These are phyloP conservation scores for Hypomecis atomaria DNA, from an alignment of 2,888 invertebrate genomes.

Conservation along the genomic window DNA sequence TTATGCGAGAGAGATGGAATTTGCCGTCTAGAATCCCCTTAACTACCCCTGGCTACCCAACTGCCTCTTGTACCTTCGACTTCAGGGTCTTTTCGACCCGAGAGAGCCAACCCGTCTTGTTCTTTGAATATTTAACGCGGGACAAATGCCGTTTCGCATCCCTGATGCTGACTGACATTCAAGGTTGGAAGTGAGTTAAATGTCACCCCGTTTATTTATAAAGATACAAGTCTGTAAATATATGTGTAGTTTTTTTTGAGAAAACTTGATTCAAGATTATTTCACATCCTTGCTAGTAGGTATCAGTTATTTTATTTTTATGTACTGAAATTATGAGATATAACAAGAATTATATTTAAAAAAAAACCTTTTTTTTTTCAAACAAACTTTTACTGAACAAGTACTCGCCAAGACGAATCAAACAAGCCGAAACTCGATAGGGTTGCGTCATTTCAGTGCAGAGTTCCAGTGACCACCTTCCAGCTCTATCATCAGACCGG, in stretches of 20 bases:
- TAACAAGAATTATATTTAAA: too few species aligned
- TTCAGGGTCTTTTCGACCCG: constrained; percentile 65
- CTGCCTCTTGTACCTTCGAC: constrained; percentile 66
- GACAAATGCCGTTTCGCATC: constrained; percentile 67
- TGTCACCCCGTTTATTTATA: constrained; percentile 5
- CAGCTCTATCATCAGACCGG: too few species aligned
- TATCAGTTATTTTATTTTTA: background rate
- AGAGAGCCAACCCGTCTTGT: constrained; percentile 71
- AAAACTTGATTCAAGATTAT: too few species aligned
- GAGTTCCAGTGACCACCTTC: too few species aligned
- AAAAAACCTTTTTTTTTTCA: too few species aligned
- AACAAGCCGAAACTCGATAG: too few species aligned
- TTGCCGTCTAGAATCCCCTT: background rate
- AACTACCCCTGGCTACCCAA: background rate
- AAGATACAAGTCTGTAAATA: background rate
- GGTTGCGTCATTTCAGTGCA: too few species aligned
- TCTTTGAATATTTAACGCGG: constrained; percentile 82
- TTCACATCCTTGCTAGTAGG: too few species aligned
- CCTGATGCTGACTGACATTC: constrained; percentile 24
- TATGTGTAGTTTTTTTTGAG: too few species aligned
- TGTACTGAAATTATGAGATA: background rate
- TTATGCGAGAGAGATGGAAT: too few species aligned
- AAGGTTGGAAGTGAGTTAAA: constrained; percentile 9
- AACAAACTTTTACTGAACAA: too few species aligned
- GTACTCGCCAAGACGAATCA: too few species aligned